These are phyloP conservation scores for Falco peregrinus DNA, from an alignment of 2,797 vertebrate genomes.

Conservation along the genomic window DNA sequence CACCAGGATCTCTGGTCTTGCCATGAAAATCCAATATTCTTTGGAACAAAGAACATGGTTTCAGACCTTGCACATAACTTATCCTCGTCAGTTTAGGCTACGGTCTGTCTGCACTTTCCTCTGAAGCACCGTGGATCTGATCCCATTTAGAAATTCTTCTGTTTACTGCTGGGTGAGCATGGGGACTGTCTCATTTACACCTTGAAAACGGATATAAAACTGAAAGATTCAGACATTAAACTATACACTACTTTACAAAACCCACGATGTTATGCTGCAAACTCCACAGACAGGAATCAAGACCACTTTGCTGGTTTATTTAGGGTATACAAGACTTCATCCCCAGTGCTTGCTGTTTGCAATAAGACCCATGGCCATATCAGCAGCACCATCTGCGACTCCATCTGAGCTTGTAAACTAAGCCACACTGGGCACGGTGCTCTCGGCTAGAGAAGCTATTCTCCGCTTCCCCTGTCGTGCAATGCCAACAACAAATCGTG, in stretches of 20 bases:
- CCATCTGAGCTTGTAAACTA: not conserved
- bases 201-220: not conserved
- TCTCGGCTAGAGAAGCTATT: not conserved
- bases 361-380: not conserved
- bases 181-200: not conserved
- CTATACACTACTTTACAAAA: not conserved
- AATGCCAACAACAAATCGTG: not conserved
- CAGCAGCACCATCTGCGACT: slow-evolving; percentile 25
- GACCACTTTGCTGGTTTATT: not conserved
- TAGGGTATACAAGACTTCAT: not conserved
- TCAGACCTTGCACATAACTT: not conserved
- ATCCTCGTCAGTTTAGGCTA: not conserved
- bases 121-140: not conserved
- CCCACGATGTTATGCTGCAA: not conserved
- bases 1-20: not conserved
- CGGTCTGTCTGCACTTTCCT: not conserved
- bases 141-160: not conserved
- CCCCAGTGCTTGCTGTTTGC: not conserved
- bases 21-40: not conserved
- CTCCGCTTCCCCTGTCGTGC: not conserved
- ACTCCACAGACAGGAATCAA: not conserved
- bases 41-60: not conserved
- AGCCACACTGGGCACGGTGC: not conserved
- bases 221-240: not conserved
- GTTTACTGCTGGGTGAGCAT: not conserved